A percentile compares a stretch with the other conserved stretches of the same genome.
Conservation (phyloP, 1,140 invertebrate genomes). For the Drosophila bocqueti region DNA sequence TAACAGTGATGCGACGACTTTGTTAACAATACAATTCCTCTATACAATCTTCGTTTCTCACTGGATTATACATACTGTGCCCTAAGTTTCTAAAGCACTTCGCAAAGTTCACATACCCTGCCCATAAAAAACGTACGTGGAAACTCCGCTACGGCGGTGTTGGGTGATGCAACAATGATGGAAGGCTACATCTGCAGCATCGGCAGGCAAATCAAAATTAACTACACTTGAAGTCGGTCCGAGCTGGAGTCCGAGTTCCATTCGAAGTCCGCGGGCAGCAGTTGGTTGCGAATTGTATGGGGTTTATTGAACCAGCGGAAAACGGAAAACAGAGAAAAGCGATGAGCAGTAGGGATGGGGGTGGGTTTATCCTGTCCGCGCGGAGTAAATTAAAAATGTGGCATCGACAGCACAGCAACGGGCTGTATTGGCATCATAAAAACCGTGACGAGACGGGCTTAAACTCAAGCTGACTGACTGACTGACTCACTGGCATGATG, state of each 20-base stretch:
- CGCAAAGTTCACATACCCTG: slow-evolving; percentile 6
- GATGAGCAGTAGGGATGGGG: not conserved
- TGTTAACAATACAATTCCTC: not conserved
- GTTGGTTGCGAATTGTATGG: slow-evolving; percentile 53
- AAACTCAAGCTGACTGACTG: slow-evolving; percentile 22
- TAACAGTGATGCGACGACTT: not conserved
- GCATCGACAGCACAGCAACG: slow-evolving; percentile 40
- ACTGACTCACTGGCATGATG: slow-evolving; percentile 18
- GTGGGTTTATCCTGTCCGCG: slow-evolving; percentile 23
- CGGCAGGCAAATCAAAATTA: slow-evolving; percentile 72
- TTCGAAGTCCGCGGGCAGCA: slow-evolving; percentile 17
- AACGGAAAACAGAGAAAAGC: slow-evolving; percentile 19
- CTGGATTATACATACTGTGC: not conserved
- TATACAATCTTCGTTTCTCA: not conserved
- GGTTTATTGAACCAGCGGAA: slow-evolving; percentile 71
- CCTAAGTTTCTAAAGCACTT: slow-evolving; percentile 1
- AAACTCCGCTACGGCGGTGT: slow-evolving; percentile 17
- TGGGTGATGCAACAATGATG: slow-evolving; percentile 17
- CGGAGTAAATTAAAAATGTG: slow-evolving; percentile 79
- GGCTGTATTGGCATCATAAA: slow-evolving; percentile 67
- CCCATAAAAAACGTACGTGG: slow-evolving; percentile 9
- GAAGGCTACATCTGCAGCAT: slow-evolving; percentile 10
- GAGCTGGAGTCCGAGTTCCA: slow-evolving; percentile 13
- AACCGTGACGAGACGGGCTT: slow-evolving; percentile 51
- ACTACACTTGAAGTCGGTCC: slow-evolving; percentile 66